These are phyloP conservation scores for Takifugu bimaculatus DNA, from an alignment of 2,113 vertebrate species.

Conservation along the genomic window DNA sequence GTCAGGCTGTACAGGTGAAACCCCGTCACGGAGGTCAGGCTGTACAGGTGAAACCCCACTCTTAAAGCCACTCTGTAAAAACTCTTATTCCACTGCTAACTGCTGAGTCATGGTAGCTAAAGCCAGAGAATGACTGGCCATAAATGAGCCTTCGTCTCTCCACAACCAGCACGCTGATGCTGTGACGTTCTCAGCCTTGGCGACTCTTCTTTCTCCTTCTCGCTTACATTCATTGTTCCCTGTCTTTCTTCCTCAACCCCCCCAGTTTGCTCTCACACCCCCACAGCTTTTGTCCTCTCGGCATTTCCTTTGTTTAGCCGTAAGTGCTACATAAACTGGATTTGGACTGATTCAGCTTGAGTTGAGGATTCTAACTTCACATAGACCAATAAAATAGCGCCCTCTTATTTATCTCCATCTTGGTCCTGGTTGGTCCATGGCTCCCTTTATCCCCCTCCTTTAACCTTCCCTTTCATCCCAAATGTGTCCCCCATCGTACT, in stretches of 20 bases:
- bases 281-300: constrained; percentile 22
- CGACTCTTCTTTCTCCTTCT: constrained; percentile 39
- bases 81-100: not conserved
- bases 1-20: no score
- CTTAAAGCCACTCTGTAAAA: not conserved
- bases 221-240: constrained; percentile 78
- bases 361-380: constrained; percentile 71
- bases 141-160: no score
- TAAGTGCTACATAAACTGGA: constrained; percentile 5
- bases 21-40: no score
- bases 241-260: constrained; percentile 65
- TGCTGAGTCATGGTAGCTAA: no score
- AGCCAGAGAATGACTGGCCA: no score
- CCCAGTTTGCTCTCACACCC: constrained; percentile 49
- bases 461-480: constrained; percentile 50
- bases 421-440: constrained; percentile 52
- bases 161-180: no score
- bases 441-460: constrained; percentile 45
- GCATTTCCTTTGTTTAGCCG: constrained; percentile 5
- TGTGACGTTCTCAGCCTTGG: no score
- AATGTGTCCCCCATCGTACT: constrained; percentile 21
- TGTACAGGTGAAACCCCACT: not conserved
- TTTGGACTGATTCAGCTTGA: constrained; percentile 29
- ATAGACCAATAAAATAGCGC: constrained; percentile 72
- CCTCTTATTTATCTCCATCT: constrained; percentile 57